Evolutionary conservation across 1,140 invertebrate species (phyloP).

Genomic region (Drosophila chauvacae): DNA sequence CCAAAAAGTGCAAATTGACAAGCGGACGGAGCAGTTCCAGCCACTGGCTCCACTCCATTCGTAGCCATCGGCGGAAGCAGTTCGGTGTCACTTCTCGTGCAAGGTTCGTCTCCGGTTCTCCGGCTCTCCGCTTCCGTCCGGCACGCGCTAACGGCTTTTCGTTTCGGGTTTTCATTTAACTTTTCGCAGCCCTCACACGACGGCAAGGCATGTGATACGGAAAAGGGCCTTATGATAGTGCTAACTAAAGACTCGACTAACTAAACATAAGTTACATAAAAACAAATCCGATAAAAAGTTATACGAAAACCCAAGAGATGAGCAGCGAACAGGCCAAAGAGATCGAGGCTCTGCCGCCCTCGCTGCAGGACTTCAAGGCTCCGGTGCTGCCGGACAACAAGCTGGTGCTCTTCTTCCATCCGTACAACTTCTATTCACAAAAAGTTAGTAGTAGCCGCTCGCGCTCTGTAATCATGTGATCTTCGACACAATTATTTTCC

Average conservation of each 20-base stretch:
- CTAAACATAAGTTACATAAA: constrained; percentile 13
- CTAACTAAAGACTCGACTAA: constrained; percentile 12
- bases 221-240: constrained; percentile 30
- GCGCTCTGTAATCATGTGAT: constrained; percentile 65
- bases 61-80: constrained; percentile 15
- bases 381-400: constrained; percentile 82
- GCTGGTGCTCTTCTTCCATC: constrained; percentile 88
- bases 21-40: constrained; percentile 36
- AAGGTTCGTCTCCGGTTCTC: constrained; percentile 19
- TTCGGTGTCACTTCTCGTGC: constrained; percentile 12
- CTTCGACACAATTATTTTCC: constrained; percentile 25
- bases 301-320: not conserved
- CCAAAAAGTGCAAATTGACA: constrained; percentile 57
- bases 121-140: constrained; percentile 11
- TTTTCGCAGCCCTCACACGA: constrained; percentile 30
- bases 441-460: constrained; percentile 86
- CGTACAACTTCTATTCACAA: constrained; percentile 91
- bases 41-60: constrained; percentile 22
- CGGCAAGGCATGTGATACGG: constrained; percentile 43
- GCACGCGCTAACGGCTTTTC: constrained; percentile 43
- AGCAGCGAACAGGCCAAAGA: constrained; percentile 43
- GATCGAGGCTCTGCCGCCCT: constrained; percentile 31
- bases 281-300: not conserved
- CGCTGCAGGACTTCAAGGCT: constrained; percentile 64
- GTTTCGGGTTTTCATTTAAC: constrained; percentile 18